Conservation (phyloP, 2,113 vertebrate genomes). For the Paracanthobrama guichenoti region DNA sequence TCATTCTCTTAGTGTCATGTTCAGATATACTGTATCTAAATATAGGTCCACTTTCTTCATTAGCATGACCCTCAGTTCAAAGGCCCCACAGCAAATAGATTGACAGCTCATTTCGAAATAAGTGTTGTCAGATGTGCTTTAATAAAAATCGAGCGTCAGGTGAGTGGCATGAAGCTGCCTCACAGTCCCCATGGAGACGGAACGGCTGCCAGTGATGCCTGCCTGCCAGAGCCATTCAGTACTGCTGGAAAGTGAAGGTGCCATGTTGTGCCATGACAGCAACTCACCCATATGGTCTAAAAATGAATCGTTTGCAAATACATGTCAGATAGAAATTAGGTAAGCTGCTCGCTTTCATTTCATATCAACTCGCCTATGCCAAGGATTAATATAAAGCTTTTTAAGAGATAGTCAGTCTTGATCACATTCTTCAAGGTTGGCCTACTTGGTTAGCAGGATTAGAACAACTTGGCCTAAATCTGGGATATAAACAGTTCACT, state of each 20-base stretch:
- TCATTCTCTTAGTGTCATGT: conserved; percentile 18
- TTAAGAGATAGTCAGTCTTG: neutral
- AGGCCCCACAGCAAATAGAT: conserved; percentile 63
- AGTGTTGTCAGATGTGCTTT: conserved; percentile 62
- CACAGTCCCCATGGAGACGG: conserved; percentile 44
- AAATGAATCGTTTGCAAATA: conserved; percentile 52
- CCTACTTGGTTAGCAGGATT: neutral
- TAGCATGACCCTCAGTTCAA: conserved; percentile 57
- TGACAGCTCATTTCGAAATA: conserved; percentile 64
- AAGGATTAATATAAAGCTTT: conserved; percentile 3
- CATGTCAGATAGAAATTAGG: conserved; percentile 27
- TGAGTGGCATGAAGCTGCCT: conserved; percentile 9
- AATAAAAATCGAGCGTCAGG: conserved; percentile 13
- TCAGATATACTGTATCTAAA: conserved; percentile 61
- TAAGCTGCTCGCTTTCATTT: conserved; percentile 29
- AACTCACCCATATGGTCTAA: conserved; percentile 47
- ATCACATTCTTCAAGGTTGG: neutral
- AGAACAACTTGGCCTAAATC: neutral
- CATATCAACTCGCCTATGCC: neutral
- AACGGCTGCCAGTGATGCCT: conserved; percentile 29
- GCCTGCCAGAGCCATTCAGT: conserved; percentile 17
- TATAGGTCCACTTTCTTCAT: conserved; percentile 68
- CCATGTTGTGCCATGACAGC: conserved; percentile 6
- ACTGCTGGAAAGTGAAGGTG: neutral
- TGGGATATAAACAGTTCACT: neutral